Base-by-base conservation (phyloP, 2,888 invertebrate genomes). In the Metacarcinus magister region DNA sequence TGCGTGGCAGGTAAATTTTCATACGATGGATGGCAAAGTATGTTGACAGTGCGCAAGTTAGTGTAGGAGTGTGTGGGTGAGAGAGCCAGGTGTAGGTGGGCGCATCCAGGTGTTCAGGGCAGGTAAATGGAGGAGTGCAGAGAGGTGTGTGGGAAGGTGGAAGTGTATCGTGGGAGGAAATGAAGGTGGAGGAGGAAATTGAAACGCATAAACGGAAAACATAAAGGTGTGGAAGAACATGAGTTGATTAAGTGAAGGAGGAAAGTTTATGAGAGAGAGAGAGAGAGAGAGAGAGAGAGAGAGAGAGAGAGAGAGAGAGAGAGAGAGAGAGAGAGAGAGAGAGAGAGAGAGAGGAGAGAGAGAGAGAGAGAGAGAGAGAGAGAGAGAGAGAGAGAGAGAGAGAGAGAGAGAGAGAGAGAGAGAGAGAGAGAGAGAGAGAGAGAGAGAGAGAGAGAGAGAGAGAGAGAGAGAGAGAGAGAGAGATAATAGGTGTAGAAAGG, bases 401-500 rank as follows among this genome's bases (percentile, higher is more conserved):
- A 82, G 32, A 32, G 32, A 32, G 32, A 32, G 82, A 82, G 82
- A 82, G 82, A 82, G 82, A 82, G 82, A 82, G 82, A 82, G 82
- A 82, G 82, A 82, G 82, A 67, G 82, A 82, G 32, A 82, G 82
- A 28, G 82, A 82, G 82, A 32, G 82, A 82, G 32, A 82, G 82
- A 32, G 82, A 32, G 82, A 82, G 75, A 75, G 75, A 28, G 28
- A 75, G 75, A 75, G 75, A 75, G 75, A 75, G 75, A 28, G 28
- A 28, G 60, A 75, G 75, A 28, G 60, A 60, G 75, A 75, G 28
- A 75, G 60, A 60, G 60, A 60, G 60, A 60, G 60, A 60, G 60
- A 60, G 60, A 60, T 7, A 60, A 16, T 10, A 16, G 5, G 60
- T 10, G 60, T 16, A 16, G 75, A 4, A 10, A 28, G 75, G n/a